Evolutionary conservation across 2,888 invertebrate species (phyloP), one percentile per base, ranked within the genome.

Genomic region (Pachycephus smyrnensis): DNA sequence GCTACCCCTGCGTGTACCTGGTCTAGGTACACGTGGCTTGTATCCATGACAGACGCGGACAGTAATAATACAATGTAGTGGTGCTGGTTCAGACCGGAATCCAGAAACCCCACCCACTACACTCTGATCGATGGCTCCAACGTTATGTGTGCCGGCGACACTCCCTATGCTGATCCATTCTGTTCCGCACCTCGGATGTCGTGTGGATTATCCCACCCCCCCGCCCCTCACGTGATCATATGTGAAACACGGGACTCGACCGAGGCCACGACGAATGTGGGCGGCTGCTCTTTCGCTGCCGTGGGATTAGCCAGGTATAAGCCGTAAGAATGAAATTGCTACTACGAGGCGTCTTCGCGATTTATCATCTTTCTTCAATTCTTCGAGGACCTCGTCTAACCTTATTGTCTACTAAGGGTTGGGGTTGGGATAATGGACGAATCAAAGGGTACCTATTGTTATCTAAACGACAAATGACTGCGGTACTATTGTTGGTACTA

Each of bases 131-230:
- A 71, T 71, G 71, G 71, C 31, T 33, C 55, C 32, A 32, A 32
- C 75, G 75, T 77, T 77, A 75, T 78, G 73, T 75, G 78, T 78
- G 78, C 73, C 75, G 75, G 75, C 73, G 78, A 78, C 78, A 78
- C 78, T 78, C 78, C 78, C 78, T 71, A 73, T 73, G 78, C 71
- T 75, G 71, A 71, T 71, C 71, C 71, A 71, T 71, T 33, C 71
- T 71, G 9, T 33, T 71, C 71, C 71, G 15, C 71, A 71, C 71
- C 71, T 71, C 71, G 33, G 15, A 71, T 69, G 73, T 71, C 75
- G 68, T 78, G 68, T 31, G 15, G 69, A 68, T 73, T 31, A 37
- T 74, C 30, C 23, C 33, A 36, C 3, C 74, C 33, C 3, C 74
- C 33, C 0, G 15, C 23, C 55, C 55, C 55, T 9, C 0, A 9